Percentiles rank a stretch among this genome's conserved stretches.
phyloP scores from a whole-genome alignment of 2,797 vertebrate species.

The Epinephelus awoara region DNA sequence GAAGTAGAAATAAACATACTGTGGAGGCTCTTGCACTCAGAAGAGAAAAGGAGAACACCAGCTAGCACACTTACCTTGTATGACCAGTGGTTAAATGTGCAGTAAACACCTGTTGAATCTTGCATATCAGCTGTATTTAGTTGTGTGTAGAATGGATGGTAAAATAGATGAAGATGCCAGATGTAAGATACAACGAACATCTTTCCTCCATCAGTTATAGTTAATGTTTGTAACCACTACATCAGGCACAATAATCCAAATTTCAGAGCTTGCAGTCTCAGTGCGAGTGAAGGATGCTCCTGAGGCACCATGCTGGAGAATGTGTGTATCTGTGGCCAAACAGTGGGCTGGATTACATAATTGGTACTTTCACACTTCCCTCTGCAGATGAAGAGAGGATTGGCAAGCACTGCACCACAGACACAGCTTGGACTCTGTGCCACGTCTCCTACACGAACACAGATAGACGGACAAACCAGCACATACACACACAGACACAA shows the following conservation, averaged over 20 bases:
- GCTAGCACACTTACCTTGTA: neutral
- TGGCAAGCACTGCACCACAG: slow-evolving; percentile 62
- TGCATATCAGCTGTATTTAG: neutral
- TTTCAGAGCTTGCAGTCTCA: slow-evolving; percentile 3
- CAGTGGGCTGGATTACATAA: slow-evolving; percentile 78
- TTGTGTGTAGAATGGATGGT: neutral
- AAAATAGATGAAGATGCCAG: neutral
- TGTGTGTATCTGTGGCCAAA: slow-evolving; percentile 52
- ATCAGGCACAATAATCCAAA: neutral
- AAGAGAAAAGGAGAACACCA: neutral
- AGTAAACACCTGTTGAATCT: neutral
- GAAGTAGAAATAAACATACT: neutral
- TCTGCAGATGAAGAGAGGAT: slow-evolving; percentile 71
- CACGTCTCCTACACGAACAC: slow-evolving; percentile 59
- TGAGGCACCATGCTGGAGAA: slow-evolving; percentile 33
- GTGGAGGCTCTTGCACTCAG: slow-evolving; percentile 4
- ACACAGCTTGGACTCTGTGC: slow-evolving; percentile 60
- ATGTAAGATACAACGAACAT: neutral
- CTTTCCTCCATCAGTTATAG: neutral
- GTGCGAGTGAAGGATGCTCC: slow-evolving; percentile 42
- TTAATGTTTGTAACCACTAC: neutral
- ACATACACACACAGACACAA: slow-evolving; percentile 55
- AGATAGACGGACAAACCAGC: slow-evolving; percentile 52
- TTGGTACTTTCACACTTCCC: slow-evolving; percentile 77
- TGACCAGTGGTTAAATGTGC: neutral